phyloP scores from a whole-genome alignment of 2,797 vertebrate species.

The Pangasius macronema region DNA sequence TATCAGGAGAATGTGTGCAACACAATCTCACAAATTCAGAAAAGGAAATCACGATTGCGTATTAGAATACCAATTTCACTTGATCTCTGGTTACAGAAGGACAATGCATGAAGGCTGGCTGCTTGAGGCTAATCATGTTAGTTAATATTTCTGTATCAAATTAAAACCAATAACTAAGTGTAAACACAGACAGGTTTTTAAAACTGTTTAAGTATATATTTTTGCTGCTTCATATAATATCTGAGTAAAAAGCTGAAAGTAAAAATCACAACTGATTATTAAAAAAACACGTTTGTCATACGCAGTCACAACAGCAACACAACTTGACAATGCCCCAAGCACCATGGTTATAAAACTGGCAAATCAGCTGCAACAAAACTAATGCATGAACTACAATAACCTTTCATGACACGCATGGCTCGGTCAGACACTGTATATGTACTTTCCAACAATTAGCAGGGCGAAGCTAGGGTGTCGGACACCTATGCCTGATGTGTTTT shows the following conservation, averaged over 20 bases:
- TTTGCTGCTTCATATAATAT: background rate
- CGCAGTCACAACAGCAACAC: background rate
- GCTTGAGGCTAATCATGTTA: background rate
- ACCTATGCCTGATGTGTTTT: background rate
- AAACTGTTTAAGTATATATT: background rate
- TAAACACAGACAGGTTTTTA: background rate
- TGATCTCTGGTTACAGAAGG: background rate
- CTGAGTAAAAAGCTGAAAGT: background rate
- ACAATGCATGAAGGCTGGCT: background rate
- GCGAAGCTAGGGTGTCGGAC: background rate
- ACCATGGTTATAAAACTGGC: conserved; percentile 20
- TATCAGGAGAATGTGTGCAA: conserved; percentile 59
- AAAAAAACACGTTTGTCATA: background rate
- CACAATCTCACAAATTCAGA: background rate
- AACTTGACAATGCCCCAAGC: background rate
- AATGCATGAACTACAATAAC: conserved; percentile 10
- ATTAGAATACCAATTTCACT: background rate
- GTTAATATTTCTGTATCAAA: background rate
- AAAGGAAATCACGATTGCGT: background rate
- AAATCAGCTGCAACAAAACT: conserved; percentile 1
- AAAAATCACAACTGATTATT: background rate
- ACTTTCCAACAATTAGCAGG: background rate
- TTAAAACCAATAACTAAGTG: background rate
- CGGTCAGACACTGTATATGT: background rate
- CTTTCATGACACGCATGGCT: background rate